Percentiles rank a stretch among this genome's conserved stretches.
Evolutionary conservation across 2,888 invertebrate species (phyloP).

Genomic region (Sialis lutaria): DNA sequence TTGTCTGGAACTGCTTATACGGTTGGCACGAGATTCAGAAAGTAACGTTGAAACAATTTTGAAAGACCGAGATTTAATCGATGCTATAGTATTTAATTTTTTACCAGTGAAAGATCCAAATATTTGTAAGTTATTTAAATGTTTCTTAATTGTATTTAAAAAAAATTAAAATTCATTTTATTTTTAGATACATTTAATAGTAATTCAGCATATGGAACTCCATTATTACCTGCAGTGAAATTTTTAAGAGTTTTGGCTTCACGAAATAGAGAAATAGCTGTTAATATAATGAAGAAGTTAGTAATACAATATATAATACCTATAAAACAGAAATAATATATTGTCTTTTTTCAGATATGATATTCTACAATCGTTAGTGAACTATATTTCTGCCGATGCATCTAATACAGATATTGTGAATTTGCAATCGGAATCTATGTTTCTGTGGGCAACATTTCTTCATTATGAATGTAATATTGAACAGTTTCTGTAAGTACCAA

Average conservation of each 20-base stretch:
- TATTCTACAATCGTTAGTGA: conserved; percentile 32
- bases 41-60: conserved; percentile 45
- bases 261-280: conserved; percentile 35
- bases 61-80: conserved; percentile 43
- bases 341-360: conserved; percentile 22
- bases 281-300: conserved; percentile 30
- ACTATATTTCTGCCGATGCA: conserved; percentile 36
- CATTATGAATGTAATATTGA: conserved; percentile 32
- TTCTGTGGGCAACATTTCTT: conserved; percentile 35
- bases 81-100: conserved; percentile 38
- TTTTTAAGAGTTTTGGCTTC: conserved; percentile 52
- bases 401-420: conserved; percentile 32
- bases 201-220: conserved; percentile 37
- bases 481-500: conserved; percentile 21
- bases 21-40: conserved; percentile 60
- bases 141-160: too few species aligned
- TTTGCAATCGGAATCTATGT: conserved; percentile 45
- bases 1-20: conserved; percentile 60
- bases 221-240: conserved; percentile 52
- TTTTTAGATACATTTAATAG: conserved; percentile 1
- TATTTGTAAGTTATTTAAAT: conserved; percentile 8
- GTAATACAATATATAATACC: conserved; percentile 10
- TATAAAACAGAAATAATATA: conserved; percentile 10
- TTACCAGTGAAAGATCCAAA: conserved; percentile 23
- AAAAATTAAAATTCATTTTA: too few species aligned